Evolutionary conservation across 1,140 invertebrate species (phyloP), one percentile per base, ranked within the genome.

Genomic region (Lordiphosa collinella): DNA sequence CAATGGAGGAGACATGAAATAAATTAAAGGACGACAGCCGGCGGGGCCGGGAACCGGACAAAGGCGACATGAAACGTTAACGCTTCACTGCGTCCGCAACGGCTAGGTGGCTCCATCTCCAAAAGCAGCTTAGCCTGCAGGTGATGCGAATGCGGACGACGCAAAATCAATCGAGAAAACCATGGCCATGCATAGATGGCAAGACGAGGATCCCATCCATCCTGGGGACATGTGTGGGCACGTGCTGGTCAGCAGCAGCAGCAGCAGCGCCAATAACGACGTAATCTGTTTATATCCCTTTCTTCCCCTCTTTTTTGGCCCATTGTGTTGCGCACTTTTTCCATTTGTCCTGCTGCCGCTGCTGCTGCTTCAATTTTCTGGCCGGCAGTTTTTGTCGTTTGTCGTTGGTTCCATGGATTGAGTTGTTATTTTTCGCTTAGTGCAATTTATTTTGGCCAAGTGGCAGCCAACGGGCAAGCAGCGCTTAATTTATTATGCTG

Each of bases 391-490:
- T 82, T 82, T 82, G 78, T 82, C 78, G 75, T 72, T 75, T 58
- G 64, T 75, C 65, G 54, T 66, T 16, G 40, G 43, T 54, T 58
- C 62, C 54, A 55, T 72, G 62, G 67, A 82, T 82, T 82, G 78
- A 82, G 78, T 82, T 82, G 78, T 82, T 82, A 82, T 82, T 82
- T 82, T 82, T 82, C 78, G 78, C 78, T 82, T 82, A 84, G 78
- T 82, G 78, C 78, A 82, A 82, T 82, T 82, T 82, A 82, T 82
- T 82, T 82, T 84, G 79, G 78, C 78, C 72, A 82, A 84, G 79
- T 84, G 78, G 71, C 78, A 82, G 79, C 55, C 72, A 76, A 64
- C 63, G 76, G 72, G 58, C 76, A 82, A 68, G 74, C 74, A 84
- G 62, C 76, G 71, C 78, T 82, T 82, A 82, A 82, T 82, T 82